Percentiles rank a stretch among this genome's conserved stretches.
Evolutionary conservation across 2,797 vertebrate genomes (phyloP).

Genomic region (Fringilla coelebs): DNA sequence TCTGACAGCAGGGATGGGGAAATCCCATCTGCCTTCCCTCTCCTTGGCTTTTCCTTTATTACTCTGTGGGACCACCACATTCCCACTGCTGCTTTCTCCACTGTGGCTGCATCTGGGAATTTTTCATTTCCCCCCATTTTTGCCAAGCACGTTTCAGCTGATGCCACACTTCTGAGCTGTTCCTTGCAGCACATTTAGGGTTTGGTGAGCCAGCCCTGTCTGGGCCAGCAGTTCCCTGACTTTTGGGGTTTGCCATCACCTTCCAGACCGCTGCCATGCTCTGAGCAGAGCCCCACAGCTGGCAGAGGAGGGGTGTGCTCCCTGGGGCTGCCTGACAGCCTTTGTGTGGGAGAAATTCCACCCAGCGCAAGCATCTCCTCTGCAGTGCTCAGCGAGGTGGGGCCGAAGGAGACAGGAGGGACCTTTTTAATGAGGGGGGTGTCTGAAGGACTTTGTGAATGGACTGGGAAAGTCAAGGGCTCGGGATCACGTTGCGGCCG

Average conservation of each 20-base stretch:
- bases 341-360: not conserved
- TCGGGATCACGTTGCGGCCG: slow-evolving; percentile 29
- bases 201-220: rapidly evolving
- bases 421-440: not conserved
- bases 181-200: not conserved
- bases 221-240: not conserved
- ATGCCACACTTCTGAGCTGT: rapidly evolving
- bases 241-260: not conserved
- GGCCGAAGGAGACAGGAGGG: not conserved
- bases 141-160: not conserved
- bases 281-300: not conserved
- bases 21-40: not conserved
- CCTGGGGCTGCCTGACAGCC: rapidly evolving
- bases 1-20: not conserved
- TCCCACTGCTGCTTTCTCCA: not conserved
- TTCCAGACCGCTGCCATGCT: not conserved
- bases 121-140: not conserved
- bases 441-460: slow-evolving; percentile 27
- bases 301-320: not conserved
- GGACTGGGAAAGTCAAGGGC: slow-evolving; percentile 40
- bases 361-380: not conserved
- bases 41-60: not conserved
- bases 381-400: not conserved
- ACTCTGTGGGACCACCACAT: rapidly evolving
- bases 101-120: not conserved